Evolutionary conservation across 2,888 invertebrate genomes (phyloP).

Genomic region (Sphecodes monilicornis): DNA sequence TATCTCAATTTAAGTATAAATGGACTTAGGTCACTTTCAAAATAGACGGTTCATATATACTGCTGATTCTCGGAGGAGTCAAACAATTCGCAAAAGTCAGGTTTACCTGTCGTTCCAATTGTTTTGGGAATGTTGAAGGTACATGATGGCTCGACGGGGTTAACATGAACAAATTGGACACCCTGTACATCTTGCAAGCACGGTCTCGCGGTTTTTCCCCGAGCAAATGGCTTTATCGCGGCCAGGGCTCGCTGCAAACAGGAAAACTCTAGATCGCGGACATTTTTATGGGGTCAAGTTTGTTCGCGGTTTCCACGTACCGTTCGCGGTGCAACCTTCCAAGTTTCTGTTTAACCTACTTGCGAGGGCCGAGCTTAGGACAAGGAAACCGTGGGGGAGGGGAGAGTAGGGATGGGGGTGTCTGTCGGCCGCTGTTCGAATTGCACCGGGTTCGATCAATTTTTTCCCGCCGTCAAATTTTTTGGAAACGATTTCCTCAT

Average conservation of each 20-base stretch:
- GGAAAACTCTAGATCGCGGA: conserved; percentile 11
- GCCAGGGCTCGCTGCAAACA: background rate
- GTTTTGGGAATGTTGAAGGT: background rate
- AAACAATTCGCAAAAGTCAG: too few species aligned
- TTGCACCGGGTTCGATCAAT: conserved; percentile 12
- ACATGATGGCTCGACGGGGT: background rate
- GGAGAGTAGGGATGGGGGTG: too few species aligned
- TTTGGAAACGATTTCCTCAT: conserved; percentile 33
- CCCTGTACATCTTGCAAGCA: background rate
- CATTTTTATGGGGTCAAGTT: conserved; percentile 26
- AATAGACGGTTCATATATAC: too few species aligned
- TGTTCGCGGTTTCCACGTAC: conserved; percentile 15
- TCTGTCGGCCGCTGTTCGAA: background rate
- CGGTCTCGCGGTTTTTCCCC: background rate
- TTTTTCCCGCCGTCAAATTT: conserved; percentile 1
- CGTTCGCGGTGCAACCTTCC: conserved; percentile 20
- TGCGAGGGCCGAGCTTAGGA: background rate
- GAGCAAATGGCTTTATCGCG: conserved; percentile 23
- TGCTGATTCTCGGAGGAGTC: too few species aligned
- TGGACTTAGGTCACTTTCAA: too few species aligned
- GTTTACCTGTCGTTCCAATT: background rate
- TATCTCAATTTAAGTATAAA: too few species aligned
- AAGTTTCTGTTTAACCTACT: conserved; percentile 45
- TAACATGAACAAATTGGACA: background rate
- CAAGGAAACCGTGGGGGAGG: background rate